phyloP scores from a whole-genome alignment of 2,888 invertebrate species.

The Cabera pusaria region DNA sequence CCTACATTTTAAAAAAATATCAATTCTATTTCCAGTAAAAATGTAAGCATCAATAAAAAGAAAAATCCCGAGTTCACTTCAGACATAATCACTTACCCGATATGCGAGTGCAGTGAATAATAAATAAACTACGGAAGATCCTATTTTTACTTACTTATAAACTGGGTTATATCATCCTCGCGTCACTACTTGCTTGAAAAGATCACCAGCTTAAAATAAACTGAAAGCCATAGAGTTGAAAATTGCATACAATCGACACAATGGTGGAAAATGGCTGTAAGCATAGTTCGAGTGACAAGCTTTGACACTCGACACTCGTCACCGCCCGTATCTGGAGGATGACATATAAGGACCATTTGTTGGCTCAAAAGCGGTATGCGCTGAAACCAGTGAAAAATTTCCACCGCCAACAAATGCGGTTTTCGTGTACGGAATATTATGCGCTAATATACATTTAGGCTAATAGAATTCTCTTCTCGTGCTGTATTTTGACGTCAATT shows the following conservation, averaged over 20 bases:
- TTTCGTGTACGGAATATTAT: conserved; percentile 12
- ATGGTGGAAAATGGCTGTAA: conserved; percentile 37
- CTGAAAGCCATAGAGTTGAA: conserved; percentile 41
- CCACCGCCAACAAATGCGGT: conserved; percentile 14
- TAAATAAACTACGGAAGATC: conserved; percentile 24
- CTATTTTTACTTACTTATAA: conserved; percentile 37
- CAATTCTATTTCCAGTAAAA: too few relatives aligned
- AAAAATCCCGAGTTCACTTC: too few relatives aligned
- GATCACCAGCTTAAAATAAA: conserved; percentile 42
- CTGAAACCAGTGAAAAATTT: conserved; percentile 43
- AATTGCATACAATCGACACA: conserved; percentile 30
- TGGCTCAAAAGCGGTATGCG: conserved; percentile 46
- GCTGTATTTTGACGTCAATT: not conserved
- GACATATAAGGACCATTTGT: conserved; percentile 66
- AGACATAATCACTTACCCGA: conserved; percentile 21
- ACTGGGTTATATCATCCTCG: conserved; percentile 40
- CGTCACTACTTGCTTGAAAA: conserved; percentile 34
- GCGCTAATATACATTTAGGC: conserved; percentile 3
- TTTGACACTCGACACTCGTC: conserved; percentile 63
- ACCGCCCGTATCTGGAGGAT: conserved; percentile 54
- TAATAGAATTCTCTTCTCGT: conserved; percentile 9
- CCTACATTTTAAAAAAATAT: too few relatives aligned
- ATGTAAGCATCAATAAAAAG: too few relatives aligned
- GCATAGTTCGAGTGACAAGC: conserved; percentile 57
- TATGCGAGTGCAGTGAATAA: conserved; percentile 17